A percentile compares a stretch with the other conserved stretches of the same genome.
phyloP scores from a whole-genome alignment of 2,888 invertebrate genomes.

The Myathropa florea region DNA sequence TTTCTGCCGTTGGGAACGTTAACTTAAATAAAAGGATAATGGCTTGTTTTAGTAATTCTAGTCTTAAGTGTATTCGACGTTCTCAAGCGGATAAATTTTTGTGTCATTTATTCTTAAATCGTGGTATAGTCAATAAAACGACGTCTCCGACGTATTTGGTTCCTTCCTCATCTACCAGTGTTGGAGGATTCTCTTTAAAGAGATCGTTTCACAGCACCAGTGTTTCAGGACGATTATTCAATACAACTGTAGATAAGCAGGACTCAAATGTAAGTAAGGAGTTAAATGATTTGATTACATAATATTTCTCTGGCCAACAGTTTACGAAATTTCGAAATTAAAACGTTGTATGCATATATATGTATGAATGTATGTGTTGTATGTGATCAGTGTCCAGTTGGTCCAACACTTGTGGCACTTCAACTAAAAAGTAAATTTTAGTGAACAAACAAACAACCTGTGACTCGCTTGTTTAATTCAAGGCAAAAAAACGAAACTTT shows the following conservation, averaged over 20 bases:
- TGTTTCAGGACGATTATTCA: conserved; percentile 9
- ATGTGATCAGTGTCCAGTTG: not conserved
- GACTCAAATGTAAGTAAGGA: conserved; percentile 53
- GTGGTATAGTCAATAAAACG: conserved; percentile 68
- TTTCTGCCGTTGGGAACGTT: not conserved
- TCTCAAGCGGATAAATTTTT: conserved; percentile 76
- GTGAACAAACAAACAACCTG: not conserved
- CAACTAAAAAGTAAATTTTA: not conserved
- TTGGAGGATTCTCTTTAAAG: conserved; percentile 34
- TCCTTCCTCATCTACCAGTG: not conserved
- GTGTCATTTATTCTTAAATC: conserved; percentile 75
- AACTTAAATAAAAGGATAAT: conserved; percentile 70
- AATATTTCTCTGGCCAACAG: conserved; percentile 1
- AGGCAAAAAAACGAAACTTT: conserved; percentile 49
- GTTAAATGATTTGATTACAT: conserved; percentile 35
- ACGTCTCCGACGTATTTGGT: conserved; percentile 11
- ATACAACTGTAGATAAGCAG: not conserved
- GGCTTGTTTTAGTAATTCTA: conserved; percentile 79
- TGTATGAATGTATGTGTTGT: not conserved
- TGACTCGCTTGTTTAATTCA: not conserved
- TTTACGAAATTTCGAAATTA: not conserved
- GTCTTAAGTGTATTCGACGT: conserved; percentile 75
- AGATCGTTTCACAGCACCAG: conserved; percentile 35
- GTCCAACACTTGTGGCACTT: too few species aligned
- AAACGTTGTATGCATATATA: not conserved